These are phyloP conservation scores for Forbesichthys papilliferus DNA, from an alignment of 2,113 vertebrate genomes.

Conservation along the genomic window DNA sequence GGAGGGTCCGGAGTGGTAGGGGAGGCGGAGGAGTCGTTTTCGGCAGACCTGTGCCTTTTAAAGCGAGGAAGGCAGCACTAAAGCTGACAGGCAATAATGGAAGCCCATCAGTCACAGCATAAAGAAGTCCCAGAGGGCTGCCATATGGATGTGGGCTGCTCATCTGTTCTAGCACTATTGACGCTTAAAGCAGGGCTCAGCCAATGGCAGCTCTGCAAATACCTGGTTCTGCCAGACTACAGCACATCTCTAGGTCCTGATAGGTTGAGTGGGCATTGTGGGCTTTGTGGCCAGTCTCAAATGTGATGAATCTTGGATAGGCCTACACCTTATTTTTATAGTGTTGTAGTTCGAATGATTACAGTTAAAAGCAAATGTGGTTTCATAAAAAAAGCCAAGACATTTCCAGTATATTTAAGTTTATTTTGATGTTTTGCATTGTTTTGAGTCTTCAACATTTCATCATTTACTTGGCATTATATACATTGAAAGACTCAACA, in stretches of 20 bases:
- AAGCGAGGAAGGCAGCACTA: constrained; percentile 57
- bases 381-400: background rate
- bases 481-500: no score
- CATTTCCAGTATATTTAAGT: background rate
- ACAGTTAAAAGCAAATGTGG: background rate
- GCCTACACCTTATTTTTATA: constrained; percentile 19
- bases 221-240: constrained; percentile 33
- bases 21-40: background rate
- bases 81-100: constrained; percentile 62
- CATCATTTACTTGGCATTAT: no score
- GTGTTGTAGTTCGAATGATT: constrained; percentile 3
- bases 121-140: constrained; percentile 63
- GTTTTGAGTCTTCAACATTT: no score
- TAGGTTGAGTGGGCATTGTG: constrained; percentile 22
- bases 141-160: constrained; percentile 69
- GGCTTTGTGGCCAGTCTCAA: constrained; percentile 26
- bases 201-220: constrained; percentile 29
- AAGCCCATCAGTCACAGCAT: constrained; percentile 70
- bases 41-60: constrained; percentile 8
- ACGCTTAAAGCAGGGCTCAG: constrained; percentile 26
- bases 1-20: no score
- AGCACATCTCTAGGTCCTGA: constrained; percentile 22
- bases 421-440: background rate
- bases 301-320: constrained; percentile 22
- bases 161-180: constrained; percentile 51